A percentile compares a stretch with the other conserved stretches of the same genome.
phyloP scores from a whole-genome alignment of 2,797 vertebrate species.

The Lutjanus argentimaculatus region DNA sequence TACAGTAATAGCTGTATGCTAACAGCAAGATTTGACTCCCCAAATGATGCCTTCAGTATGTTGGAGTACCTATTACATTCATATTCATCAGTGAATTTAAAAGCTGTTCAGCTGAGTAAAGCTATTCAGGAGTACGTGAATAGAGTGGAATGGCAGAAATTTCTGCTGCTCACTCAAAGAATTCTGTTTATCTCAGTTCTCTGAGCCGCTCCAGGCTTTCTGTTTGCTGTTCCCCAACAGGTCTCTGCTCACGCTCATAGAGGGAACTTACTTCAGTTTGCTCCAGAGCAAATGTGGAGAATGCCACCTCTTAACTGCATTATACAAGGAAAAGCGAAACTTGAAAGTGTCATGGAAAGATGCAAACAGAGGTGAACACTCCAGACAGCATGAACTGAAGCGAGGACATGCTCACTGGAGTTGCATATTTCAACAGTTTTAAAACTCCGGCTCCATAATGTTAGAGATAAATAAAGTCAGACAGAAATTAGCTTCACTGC shows the following conservation, averaged over 20 bases:
- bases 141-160: conserved; percentile 2
- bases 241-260: conserved; percentile 7
- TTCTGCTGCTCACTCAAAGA: conserved; percentile 22
- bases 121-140: neutral
- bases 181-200: neutral
- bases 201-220: neutral
- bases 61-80: neutral
- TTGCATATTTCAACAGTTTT: conserved; percentile 18
- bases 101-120: conserved; percentile 4
- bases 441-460: neutral
- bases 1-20: neutral
- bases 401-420: neutral
- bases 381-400: neutral
- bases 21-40: neutral
- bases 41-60: neutral
- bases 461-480: conserved; percentile 3
- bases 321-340: neutral
- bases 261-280: conserved; percentile 1
- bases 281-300: conserved; percentile 3
- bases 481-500: neutral
- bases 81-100: conserved; percentile 7
- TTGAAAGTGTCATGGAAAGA: neutral
- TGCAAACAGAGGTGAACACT: neutral
- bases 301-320: neutral
- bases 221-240: conserved; percentile 17